Base-by-base conservation (phyloP, 2,113 vertebrate genomes). In the Xiphophorus maculatus region DNA sequence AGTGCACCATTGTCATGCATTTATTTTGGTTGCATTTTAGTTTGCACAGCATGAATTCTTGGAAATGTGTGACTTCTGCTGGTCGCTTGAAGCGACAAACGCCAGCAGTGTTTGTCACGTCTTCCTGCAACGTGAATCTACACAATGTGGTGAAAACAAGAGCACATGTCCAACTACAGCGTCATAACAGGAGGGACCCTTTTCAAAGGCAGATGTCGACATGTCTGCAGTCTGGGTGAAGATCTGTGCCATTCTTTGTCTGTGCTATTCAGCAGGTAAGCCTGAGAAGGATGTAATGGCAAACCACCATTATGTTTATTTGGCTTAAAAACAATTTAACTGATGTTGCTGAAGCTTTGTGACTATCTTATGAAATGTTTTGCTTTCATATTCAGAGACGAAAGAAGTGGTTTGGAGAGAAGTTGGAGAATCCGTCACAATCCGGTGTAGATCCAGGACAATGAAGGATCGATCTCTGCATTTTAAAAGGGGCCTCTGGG, bases 391-490 rank as follows among this genome's bases (percentile, higher is more conserved):
- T 62, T 4, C 6, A 90, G 84, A 3, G 1, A 35, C 3, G 1
- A 17, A 19, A 7, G 63, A 0, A 14, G 73, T 85, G 6, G 4
- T 17, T 0, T 64, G 81, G 84, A 77, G 0, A 65, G 4, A 66
- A 0, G 0, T 5, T 1, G 91, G 92, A 22, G 9, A 32, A 2
- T 8, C 7, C 1, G 0, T 88, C 61, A 89, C 81, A 2, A 84
- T 94, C 54, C 64, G 62, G 15, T 94, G 93, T 78, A 85, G 0
- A 33, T 11, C 35, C 35, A 0, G 0, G 9, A 0, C 7, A 11
- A 0, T 0, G 0, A 0, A 3, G 0, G 13, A 3, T 0, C 0
- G 0, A 0, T 4, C 0, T 7, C 9, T 93, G 27, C 0, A 0
- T 63, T n/a, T 95, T 54, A 1, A 0, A 1, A 76, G 0, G 32